These are phyloP conservation scores for Gastracanthus pulcherrimus DNA, from an alignment of 2,888 invertebrate species.

Conservation along the genomic window DNA sequence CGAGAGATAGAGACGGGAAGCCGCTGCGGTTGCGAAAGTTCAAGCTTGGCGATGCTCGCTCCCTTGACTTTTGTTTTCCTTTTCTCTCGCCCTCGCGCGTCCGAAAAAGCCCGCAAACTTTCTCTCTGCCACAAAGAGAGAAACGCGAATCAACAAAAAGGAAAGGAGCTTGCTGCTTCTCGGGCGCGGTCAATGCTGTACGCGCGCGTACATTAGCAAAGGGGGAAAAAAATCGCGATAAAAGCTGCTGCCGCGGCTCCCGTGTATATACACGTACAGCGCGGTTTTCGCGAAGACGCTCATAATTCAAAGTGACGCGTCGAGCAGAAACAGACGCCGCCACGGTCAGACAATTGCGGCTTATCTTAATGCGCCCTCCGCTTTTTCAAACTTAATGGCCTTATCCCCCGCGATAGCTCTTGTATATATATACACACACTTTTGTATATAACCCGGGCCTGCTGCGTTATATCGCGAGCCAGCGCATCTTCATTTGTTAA, in stretches of 20 bases:
- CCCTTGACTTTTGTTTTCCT: not conserved
- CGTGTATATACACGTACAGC: not conserved
- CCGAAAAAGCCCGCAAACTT: not conserved
- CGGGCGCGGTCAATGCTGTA: too few relatives aligned
- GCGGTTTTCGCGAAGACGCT: not conserved
- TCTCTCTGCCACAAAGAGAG: not conserved
- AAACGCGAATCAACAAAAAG: too few relatives aligned
- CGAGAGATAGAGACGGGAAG: too few relatives aligned
- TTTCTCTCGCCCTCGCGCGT: not conserved
- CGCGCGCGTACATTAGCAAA: too few relatives aligned
- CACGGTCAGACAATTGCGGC: conserved; percentile 18
- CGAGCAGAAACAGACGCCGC: not conserved
- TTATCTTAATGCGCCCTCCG: conserved; percentile 11
- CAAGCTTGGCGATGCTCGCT: not conserved
- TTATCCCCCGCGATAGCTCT: not conserved
- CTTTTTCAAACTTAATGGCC: conserved; percentile 32
- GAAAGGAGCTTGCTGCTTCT: not conserved
- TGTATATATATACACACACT: too few relatives aligned
- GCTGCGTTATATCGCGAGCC: conserved; percentile 3
- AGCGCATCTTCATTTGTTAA: conserved; percentile 31
- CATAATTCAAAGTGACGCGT: conserved; percentile 8
- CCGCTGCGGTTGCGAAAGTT: too few relatives aligned
- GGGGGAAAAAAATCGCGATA: not conserved
- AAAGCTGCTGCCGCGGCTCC: not conserved
- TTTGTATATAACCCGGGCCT: not conserved